A percentile compares a stretch with the other conserved stretches of the same genome.
These are phyloP conservation scores for Zaprionus kolodkinae DNA, from an alignment of 1,140 invertebrate genomes.

Conservation along the genomic window DNA sequence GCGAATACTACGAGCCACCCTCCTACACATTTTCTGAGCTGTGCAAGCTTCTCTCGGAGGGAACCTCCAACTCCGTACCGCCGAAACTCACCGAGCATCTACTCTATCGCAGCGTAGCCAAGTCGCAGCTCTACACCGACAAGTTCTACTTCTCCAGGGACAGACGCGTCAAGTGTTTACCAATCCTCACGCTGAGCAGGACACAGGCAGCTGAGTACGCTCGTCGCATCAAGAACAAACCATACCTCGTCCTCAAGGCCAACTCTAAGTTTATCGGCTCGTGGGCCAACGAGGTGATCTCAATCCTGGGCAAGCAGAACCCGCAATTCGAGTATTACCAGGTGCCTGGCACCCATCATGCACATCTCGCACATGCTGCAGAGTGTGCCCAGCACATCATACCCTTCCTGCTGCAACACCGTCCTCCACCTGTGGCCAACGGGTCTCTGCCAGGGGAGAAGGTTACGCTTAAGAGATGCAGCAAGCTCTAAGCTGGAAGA, in stretches of 20 bases:
- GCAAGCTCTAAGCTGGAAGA: slow-evolving; percentile 1
- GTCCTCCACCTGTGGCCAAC: slow-evolving; percentile 38
- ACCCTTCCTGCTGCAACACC: slow-evolving; percentile 84
- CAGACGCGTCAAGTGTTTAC: slow-evolving; percentile 84
- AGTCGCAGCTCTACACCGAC: slow-evolving; percentile 85
- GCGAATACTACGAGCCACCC: slow-evolving; percentile 84
- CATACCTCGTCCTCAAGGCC: slow-evolving; percentile 69
- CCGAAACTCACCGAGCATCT: slow-evolving; percentile 85
- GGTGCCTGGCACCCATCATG: slow-evolving; percentile 87
- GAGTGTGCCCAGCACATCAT: slow-evolving; percentile 86
- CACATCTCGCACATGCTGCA: slow-evolving; percentile 88
- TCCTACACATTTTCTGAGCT: slow-evolving; percentile 86
- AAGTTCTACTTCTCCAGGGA: slow-evolving; percentile 87
- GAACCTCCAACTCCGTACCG: slow-evolving; percentile 85
- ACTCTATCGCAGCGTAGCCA: slow-evolving; percentile 85
- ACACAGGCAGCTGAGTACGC: slow-evolving; percentile 49
- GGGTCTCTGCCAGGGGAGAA: slow-evolving; percentile 25
- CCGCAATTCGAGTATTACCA: slow-evolving; percentile 86
- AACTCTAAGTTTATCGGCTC: slow-evolving; percentile 31
- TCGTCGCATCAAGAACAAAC: slow-evolving; percentile 47
- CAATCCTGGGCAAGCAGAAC: slow-evolving; percentile 85
- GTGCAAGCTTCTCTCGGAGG: slow-evolving; percentile 84
- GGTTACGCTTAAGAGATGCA: background rate
- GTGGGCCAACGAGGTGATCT: slow-evolving; percentile 82
- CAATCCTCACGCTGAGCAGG: slow-evolving; percentile 14